These are phyloP conservation scores for Pogonocichla stellata DNA, from an alignment of 2,113 vertebrate genomes.

Conservation along the genomic window DNA sequence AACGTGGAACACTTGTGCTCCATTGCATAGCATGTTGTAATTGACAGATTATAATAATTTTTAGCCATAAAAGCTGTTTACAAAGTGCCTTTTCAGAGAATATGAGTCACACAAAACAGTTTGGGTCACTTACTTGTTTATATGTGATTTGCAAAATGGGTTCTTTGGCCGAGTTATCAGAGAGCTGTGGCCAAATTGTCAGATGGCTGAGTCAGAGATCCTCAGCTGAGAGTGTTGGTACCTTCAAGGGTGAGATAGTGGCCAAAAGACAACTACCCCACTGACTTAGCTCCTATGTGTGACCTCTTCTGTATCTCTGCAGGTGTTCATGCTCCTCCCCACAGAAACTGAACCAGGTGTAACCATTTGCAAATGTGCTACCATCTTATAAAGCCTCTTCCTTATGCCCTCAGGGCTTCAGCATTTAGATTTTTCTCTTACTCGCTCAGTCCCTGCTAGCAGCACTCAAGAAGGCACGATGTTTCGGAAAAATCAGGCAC, in stretches of 20 bases:
- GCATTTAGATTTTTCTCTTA: background rate
- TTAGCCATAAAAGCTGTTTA: conserved; percentile 30
- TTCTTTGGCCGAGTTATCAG: background rate
- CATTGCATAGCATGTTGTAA: background rate
- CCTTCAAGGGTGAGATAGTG: background rate
- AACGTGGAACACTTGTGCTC: conserved; percentile 41
- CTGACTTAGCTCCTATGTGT: background rate
- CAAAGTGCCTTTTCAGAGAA: background rate
- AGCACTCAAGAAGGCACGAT: background rate
- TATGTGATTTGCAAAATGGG: background rate
- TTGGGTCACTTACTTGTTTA: background rate
- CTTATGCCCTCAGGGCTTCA: background rate
- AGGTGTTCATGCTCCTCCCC: background rate
- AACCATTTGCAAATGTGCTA: background rate
- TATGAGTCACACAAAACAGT: background rate
- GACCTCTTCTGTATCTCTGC: background rate
- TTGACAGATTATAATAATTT: background rate
- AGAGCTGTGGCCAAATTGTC: background rate
- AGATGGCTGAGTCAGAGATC: background rate
- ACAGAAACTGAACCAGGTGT: background rate
- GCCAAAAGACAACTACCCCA: background rate
- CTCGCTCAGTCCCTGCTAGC: background rate
- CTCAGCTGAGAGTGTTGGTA: background rate
- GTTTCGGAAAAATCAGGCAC: background rate
- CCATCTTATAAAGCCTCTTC: background rate